Evolutionary conservation across 1,140 invertebrate species (phyloP), one percentile per base, ranked within the genome.

Genomic region (Drosophila dunni): DNA sequence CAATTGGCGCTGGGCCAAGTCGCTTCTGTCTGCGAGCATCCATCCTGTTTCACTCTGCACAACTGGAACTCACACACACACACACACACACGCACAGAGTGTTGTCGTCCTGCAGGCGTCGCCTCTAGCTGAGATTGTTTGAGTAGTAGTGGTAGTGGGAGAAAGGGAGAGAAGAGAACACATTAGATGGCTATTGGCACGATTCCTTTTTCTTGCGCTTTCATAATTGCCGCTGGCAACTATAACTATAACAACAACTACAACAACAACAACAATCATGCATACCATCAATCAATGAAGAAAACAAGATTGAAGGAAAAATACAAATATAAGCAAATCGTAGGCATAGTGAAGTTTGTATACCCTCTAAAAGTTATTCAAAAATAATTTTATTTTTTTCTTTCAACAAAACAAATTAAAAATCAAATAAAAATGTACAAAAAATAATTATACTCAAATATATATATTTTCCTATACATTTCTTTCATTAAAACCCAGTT

Each of bases 1-100:
- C 97, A 93, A 98, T 96, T 90, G 97, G 97, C 89, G 97, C 97
- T 91, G 96, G 96, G 93, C 97, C 97, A 94, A 96, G 95, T 92
- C 96, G 95, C 93, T 94, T 94, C 93, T 95, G 95, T 70, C 93
- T 84, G 57, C 90, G 86, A 17, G 77, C 70, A 85, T 91, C 90
- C 90, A 91, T 91, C 68, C 78, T 73, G 74, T 42, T 60, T 76
- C 61, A 56, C 63, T 34, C 54, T 61, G 54, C 61, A 58, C 51
- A 70, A 64, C 67, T 75, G 45, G 46, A 42, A 17, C 62, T 75
- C 51, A 68, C 65, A 56, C 40, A 68, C 20, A 51, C 33, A 65
- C 42, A 70, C 58, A 60, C 58, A 66, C 46, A 64, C 46, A 46
- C 34, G 20, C 51, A 58, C 11, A 50, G 13, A 58, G 40, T 36